phyloP scores from a whole-genome alignment of 2,797 vertebrate species.

The Acropternis orthonyx region DNA sequence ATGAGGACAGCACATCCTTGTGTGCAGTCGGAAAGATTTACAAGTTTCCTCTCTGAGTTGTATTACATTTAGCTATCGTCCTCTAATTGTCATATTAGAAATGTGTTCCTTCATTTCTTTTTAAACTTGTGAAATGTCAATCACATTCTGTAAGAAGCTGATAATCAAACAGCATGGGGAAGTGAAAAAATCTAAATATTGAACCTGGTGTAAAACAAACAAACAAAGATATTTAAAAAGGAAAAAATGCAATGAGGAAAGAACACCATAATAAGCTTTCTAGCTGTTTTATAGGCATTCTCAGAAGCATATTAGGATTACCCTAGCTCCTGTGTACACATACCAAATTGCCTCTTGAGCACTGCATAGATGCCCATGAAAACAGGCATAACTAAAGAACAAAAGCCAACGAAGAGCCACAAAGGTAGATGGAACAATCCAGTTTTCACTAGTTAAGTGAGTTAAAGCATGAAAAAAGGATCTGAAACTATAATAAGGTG shows the following conservation, averaged over 20 bases:
- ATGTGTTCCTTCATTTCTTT: neutral
- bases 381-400: slow-evolving; percentile 49
- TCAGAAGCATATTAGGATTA: neutral
- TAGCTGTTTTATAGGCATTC: neutral
- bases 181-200: neutral
- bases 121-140: neutral
- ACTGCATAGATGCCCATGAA: slow-evolving; percentile 15
- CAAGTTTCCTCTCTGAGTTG: neutral
- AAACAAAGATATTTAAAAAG: neutral
- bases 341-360: neutral
- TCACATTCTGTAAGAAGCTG: neutral
- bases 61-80: neutral
- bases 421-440: slow-evolving; percentile 17
- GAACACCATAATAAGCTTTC: neutral
- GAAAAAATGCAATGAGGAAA: neutral
- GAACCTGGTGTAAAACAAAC: neutral
- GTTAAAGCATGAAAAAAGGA: slow-evolving; percentile 31
- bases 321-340: neutral
- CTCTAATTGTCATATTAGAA: neutral
- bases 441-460: slow-evolving; percentile 34
- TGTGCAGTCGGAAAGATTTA: neutral
- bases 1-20: neutral
- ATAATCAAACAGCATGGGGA: neutral
- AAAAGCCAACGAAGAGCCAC: slow-evolving; percentile 34
- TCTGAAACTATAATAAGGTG: slow-evolving; percentile 3